phyloP scores from a whole-genome alignment of 2,888 invertebrate species.

The Chirona hameri region DNA sequence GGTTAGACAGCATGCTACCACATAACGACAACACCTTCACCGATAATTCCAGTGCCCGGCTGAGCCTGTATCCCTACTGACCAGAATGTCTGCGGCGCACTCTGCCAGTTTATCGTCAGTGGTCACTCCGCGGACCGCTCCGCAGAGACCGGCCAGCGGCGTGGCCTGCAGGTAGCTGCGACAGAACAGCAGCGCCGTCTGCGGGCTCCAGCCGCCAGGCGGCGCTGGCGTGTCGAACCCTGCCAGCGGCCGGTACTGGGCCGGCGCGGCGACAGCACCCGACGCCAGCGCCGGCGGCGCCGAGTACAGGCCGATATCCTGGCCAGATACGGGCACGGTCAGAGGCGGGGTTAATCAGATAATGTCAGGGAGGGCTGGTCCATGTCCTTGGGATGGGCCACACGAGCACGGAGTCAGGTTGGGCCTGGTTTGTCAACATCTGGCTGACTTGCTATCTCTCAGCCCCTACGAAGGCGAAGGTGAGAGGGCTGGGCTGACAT shows the following conservation, averaged over 20 bases:
- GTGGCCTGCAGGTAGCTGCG: not conserved
- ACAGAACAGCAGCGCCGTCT: conserved; percentile 2
- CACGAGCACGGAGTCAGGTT: too few relatives aligned
- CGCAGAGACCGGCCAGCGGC: not conserved
- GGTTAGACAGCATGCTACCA: too few relatives aligned
- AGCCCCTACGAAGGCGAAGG: too few relatives aligned
- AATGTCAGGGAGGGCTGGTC: too few relatives aligned
- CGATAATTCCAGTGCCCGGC: too few relatives aligned
- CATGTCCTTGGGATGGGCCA: too few relatives aligned
- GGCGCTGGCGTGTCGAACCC: not conserved
- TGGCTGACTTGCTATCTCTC: too few relatives aligned
- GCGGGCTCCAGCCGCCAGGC: not conserved
- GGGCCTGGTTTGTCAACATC: too few relatives aligned
- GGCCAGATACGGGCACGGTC: not conserved
- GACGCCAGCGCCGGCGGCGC: not conserved
- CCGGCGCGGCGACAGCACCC: not conserved
- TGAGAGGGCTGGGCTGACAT: too few relatives aligned
- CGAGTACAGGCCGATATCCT: not conserved
- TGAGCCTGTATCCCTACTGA: too few relatives aligned
- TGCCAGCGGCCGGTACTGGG: not conserved
- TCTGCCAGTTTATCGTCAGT: conserved; percentile 24
- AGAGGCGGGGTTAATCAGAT: too few relatives aligned
- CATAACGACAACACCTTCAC: too few relatives aligned
- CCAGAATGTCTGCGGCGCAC: not conserved
- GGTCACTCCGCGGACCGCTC: not conserved